phyloP scores from a whole-genome alignment of 1,140 invertebrate genomes.

The Lithobius niger region DNA sequence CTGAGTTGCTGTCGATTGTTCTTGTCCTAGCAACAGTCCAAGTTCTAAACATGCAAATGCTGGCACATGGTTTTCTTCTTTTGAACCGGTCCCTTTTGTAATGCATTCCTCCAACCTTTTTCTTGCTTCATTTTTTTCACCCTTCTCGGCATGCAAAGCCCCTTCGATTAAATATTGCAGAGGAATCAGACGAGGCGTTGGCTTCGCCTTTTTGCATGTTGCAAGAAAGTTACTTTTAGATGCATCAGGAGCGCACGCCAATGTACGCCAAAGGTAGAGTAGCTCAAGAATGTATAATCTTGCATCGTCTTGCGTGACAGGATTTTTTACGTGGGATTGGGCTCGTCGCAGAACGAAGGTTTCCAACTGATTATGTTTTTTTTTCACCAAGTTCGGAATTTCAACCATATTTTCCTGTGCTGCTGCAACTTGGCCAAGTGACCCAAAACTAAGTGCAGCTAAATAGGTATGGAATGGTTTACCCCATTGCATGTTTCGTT shows the following conservation, averaged over 20 bases:
- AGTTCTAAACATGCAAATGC: slow-evolving; percentile 54
- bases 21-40: slow-evolving; percentile 39
- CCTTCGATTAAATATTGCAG: slow-evolving; percentile 31
- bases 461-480: too few relatives aligned
- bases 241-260: too few relatives aligned
- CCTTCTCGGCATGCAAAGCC: too few relatives aligned
- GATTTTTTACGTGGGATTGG: too few relatives aligned
- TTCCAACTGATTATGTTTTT: slow-evolving; percentile 35
- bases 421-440: neutral
- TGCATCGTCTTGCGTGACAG: too few relatives aligned
- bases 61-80: slow-evolving; percentile 45
- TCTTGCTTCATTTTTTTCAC: too few relatives aligned
- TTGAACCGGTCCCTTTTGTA: slow-evolving; percentile 28
- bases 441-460: too few relatives aligned
- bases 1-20: slow-evolving; percentile 42
- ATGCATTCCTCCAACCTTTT: slow-evolving; percentile 35
- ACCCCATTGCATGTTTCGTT: too few relatives aligned
- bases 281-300: slow-evolving; percentile 1
- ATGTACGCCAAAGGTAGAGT: slow-evolving; percentile 11
- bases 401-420: too few relatives aligned
- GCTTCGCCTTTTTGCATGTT: too few relatives aligned
- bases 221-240: too few relatives aligned
- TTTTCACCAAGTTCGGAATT: slow-evolving; percentile 27
- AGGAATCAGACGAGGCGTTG: too few relatives aligned
- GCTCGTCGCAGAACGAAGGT: slow-evolving; percentile 26